Evolutionary conservation across 2,888 invertebrate species (phyloP).

Genomic region (Fragum sueziense): DNA sequence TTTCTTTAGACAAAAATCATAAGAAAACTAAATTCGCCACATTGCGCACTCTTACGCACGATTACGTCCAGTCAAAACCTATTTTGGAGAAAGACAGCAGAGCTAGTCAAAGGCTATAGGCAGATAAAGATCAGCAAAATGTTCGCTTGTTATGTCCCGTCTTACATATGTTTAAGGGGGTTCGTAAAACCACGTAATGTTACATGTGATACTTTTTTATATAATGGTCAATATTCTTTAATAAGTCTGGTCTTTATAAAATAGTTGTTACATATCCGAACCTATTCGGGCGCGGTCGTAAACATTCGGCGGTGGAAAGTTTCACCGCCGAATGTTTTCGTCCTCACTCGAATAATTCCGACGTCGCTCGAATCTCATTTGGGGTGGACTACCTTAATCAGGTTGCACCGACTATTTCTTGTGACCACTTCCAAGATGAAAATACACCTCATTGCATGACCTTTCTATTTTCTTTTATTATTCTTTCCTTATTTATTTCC

Average conservation of each 20-base stretch:
- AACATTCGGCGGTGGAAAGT: no score
- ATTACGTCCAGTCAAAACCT: conserved; percentile 17
- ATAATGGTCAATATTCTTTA: no score
- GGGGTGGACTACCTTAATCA: no score
- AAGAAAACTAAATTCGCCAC: conserved; percentile 2
- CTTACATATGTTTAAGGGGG: conserved; percentile 1
- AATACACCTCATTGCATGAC: not conserved
- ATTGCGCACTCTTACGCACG: conserved; percentile 9
- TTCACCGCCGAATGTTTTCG: no score
- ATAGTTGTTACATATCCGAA: no score
- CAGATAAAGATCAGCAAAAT: conserved; percentile 21
- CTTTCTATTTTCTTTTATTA: no score
- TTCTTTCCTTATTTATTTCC: no score
- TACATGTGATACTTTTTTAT: not conserved
- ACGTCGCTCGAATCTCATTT: no score
- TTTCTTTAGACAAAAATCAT: conserved; percentile 19
- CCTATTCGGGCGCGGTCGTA: no score
- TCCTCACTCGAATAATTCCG: no score
- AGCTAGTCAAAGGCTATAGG: not conserved
- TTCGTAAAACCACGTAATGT: conserved; percentile 1
- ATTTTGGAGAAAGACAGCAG: conserved; percentile 4
- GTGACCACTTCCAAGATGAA: not conserved
- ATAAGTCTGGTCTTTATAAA: no score
- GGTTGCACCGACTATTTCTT: no score
- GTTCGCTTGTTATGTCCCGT: not conserved